Evolutionary conservation across 2,113 vertebrate genomes (phyloP).

Genomic region (Butastur rufipennis): DNA sequence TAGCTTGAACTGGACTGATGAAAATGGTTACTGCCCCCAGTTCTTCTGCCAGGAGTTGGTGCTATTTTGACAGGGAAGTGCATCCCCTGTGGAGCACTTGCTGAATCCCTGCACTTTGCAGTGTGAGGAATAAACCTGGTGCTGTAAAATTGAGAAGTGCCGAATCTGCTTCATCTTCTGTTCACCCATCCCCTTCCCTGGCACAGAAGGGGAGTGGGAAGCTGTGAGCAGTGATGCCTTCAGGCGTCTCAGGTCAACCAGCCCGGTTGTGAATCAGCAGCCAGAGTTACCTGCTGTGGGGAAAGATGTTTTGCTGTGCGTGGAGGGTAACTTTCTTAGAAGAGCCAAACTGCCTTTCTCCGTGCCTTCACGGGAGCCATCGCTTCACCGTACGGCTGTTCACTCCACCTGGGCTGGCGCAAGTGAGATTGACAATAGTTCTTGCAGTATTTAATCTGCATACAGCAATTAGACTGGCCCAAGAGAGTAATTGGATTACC

Average conservation of each 20-base stretch:
- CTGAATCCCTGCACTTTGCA: neutral
- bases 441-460: neutral
- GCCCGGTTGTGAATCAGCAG: neutral
- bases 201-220: neutral
- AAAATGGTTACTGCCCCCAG: neutral
- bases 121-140: neutral
- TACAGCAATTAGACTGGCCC: neutral
- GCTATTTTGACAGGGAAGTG: neutral
- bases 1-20: neutral
- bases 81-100: neutral
- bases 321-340: neutral
- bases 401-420: neutral
- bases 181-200: neutral
- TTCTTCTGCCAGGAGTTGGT: neutral
- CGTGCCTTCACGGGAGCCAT: rapidly evolving
- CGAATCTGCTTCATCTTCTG: neutral
- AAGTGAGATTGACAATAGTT: neutral
- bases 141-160: neutral
- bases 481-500: neutral
- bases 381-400: neutral
- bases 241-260: neutral
- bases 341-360: neutral
- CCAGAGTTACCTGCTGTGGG: neutral
- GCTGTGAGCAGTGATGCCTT: neutral
- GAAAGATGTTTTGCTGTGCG: neutral